Evolutionary conservation across 2,797 vertebrate genomes (phyloP).

Genomic region (Alosa sapidissima): DNA sequence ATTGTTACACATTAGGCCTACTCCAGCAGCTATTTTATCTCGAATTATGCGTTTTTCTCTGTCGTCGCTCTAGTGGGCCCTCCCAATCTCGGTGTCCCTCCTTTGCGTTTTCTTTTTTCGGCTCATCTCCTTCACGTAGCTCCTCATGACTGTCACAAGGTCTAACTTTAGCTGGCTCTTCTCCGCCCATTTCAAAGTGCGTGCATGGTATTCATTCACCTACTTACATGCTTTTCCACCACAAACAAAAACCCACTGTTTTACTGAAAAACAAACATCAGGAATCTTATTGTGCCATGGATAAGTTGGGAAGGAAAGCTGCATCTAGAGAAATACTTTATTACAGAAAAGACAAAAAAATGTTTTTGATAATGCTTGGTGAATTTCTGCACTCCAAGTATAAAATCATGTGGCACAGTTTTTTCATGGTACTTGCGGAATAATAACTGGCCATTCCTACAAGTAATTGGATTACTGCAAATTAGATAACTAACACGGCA

Average conservation of each 20-base stretch:
- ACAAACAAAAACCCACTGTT: conserved; percentile 55
- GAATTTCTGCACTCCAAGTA: neutral
- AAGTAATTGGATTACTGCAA: conserved; percentile 9
- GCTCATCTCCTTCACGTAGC: conserved; percentile 38
- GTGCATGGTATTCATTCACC: conserved; percentile 55
- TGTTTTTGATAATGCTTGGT: neutral
- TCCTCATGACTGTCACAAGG: conserved; percentile 74
- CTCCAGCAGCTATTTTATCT: conserved; percentile 23
- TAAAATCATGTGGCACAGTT: neutral
- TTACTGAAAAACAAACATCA: conserved; percentile 39
- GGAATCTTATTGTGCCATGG: conserved; percentile 32
- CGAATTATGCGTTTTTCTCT: neutral
- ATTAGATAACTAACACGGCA: neutral
- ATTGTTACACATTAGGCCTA: neutral
- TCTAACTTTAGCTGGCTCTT: conserved; percentile 50
- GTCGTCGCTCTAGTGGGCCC: neutral
- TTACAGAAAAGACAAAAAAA: neutral
- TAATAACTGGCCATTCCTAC: neutral
- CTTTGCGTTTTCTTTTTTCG: conserved; percentile 1
- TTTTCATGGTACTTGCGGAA: neutral
- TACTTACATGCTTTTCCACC: conserved; percentile 54
- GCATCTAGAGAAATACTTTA: neutral
- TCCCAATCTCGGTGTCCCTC: neutral
- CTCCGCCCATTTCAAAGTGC: conserved; percentile 30
- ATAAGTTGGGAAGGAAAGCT: neutral